Evolutionary conservation across 2,797 vertebrate genomes (phyloP).

Genomic region (Cyclopterus lumpus): DNA sequence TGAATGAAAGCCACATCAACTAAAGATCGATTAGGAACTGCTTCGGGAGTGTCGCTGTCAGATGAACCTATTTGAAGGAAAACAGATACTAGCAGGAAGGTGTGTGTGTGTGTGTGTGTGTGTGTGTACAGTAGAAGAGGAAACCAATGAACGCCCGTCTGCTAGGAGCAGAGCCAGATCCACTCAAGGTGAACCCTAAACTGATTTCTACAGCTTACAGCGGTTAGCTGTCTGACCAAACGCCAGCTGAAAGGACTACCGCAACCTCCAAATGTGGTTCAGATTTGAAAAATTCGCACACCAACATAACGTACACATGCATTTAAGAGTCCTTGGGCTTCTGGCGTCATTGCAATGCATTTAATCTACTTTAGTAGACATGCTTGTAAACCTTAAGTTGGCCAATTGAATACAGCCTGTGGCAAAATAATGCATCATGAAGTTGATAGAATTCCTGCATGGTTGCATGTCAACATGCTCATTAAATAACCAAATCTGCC

Average conservation of each 20-base stretch:
- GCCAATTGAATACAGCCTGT: neutral
- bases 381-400: neutral
- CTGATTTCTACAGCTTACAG: constrained; percentile 50
- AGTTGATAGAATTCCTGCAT: neutral
- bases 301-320: constrained; percentile 15
- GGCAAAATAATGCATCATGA: neutral
- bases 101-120: constrained; percentile 16
- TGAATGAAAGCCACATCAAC: constrained; percentile 37
- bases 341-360: constrained; percentile 7
- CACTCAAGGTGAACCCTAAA: constrained; percentile 61
- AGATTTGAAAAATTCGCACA: constrained; percentile 25
- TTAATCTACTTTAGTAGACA: neutral
- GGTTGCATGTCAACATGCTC: neutral
- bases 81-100: constrained; percentile 47
- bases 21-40: constrained; percentile 42
- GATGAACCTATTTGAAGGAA: constrained; percentile 56
- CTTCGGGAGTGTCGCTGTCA: constrained; percentile 38
- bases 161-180: constrained; percentile 44
- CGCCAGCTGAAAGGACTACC: constrained; percentile 30
- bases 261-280: constrained; percentile 36
- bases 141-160: constrained; percentile 42
- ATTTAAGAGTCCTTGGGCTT: constrained; percentile 29
- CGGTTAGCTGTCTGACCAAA: constrained; percentile 43
- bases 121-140: constrained; percentile 44
- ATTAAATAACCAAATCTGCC: neutral